Conservation (phyloP, 2,797 vertebrate species). For the Macroramphosus scolopax region DNA sequence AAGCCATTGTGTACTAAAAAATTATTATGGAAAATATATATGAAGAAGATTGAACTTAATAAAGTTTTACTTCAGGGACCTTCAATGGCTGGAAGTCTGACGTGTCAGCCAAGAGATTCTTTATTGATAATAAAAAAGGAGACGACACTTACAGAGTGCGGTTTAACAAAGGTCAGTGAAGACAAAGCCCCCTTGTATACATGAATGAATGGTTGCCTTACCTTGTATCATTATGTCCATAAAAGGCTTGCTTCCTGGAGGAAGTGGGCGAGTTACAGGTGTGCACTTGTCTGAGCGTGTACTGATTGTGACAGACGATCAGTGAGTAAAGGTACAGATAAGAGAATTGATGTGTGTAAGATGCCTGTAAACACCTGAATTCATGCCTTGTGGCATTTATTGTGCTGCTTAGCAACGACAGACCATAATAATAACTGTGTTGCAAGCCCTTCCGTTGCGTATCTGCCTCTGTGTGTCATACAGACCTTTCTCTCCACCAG, state of each 20-base stretch:
- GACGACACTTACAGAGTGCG: no score
- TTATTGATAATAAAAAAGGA: conserved; percentile 3
- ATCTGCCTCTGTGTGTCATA: conserved; percentile 44
- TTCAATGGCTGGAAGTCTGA: no score
- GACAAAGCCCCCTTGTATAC: background rate
- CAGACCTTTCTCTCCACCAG: conserved; percentile 44
- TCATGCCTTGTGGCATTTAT: conserved; percentile 17
- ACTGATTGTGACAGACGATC: conserved; percentile 27
- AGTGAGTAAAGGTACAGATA: conserved; percentile 54
- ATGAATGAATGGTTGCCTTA: no score
- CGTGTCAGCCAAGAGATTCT: no score
- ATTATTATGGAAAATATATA: no score
- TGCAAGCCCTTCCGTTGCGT: conserved; percentile 20
- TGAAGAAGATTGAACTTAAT: no score
- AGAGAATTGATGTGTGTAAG: conserved; percentile 26
- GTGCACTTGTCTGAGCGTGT: background rate
- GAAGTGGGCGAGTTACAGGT: conserved; percentile 26
- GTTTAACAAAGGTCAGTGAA: no score
- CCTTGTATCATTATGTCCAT: conserved; percentile 55
- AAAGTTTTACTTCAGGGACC: no score
- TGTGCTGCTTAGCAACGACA: conserved; percentile 41
- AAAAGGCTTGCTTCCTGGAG: conserved; percentile 54
- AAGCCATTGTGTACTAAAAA: no score
- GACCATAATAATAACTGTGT: conserved; percentile 37
- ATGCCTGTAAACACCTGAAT: conserved; percentile 45